Percentiles rank a stretch among this genome's conserved stretches.
phyloP scores from a whole-genome alignment of 2,888 invertebrate genomes.

The Torymus aiolomorphi region DNA sequence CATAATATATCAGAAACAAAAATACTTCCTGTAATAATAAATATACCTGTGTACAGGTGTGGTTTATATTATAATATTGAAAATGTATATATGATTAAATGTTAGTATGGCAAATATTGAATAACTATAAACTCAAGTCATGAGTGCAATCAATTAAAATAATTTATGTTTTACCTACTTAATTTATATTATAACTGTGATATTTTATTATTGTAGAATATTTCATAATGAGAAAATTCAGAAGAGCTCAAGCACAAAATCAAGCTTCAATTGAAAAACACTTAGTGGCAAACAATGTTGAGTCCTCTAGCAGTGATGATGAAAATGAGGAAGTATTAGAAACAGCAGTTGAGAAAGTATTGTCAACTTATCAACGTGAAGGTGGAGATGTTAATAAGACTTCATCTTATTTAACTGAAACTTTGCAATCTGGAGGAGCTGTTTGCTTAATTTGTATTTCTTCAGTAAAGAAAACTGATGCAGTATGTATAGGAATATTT shows the following conservation, averaged over 20 bases:
- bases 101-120: too few relatives aligned
- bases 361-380: constrained; percentile 68
- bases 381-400: constrained; percentile 79
- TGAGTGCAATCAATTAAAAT: too few relatives aligned
- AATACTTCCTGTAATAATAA: too few relatives aligned
- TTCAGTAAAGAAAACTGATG: constrained; percentile 86
- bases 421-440: constrained; percentile 86
- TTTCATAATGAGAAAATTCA: constrained; percentile 69
- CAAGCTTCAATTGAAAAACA: constrained; percentile 70
- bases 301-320: constrained; percentile 71
- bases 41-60: too few relatives aligned
- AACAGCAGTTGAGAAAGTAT: constrained; percentile 67
- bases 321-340: constrained; percentile 69
- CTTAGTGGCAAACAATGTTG: constrained; percentile 64
- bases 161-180: too few relatives aligned
- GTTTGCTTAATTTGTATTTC: constrained; percentile 95
- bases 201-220: constrained; percentile 54
- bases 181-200: not conserved
- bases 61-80: too few relatives aligned
- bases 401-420: constrained; percentile 85
- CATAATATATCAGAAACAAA: too few relatives aligned
- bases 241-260: constrained; percentile 69
- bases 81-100: too few relatives aligned
- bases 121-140: too few relatives aligned
- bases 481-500: constrained; percentile 74